Conservation (phyloP, 1,140 invertebrate species). For the Caenorhabditis briggsae region DNA sequence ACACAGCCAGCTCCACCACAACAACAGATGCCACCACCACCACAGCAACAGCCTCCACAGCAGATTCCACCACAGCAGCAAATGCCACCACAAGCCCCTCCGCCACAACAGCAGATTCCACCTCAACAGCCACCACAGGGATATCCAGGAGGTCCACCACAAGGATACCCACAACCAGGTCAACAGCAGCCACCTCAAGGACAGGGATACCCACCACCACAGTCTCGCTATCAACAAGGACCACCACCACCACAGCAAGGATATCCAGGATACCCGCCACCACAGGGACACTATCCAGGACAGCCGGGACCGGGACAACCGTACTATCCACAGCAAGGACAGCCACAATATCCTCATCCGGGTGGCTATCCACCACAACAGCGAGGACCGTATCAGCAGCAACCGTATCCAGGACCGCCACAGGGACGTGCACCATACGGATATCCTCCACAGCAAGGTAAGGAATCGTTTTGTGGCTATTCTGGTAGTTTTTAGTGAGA, state of each 20-base stretch:
- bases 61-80: slow-evolving; percentile 60
- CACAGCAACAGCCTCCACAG: slow-evolving; percentile 62
- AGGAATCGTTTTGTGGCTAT: background rate
- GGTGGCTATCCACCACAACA: slow-evolving; percentile 33
- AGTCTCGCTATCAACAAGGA: slow-evolving; percentile 5
- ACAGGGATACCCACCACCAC: slow-evolving; percentile 43
- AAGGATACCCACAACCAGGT: slow-evolving; percentile 50
- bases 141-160: slow-evolving; percentile 61
- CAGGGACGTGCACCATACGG: slow-evolving; percentile 29
- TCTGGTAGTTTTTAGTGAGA: too few relatives aligned
- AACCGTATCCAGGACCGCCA: slow-evolving; percentile 46
- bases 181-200: slow-evolving; percentile 17
- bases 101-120: background rate
- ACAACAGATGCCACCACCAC: slow-evolving; percentile 53
- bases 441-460: slow-evolving; percentile 59
- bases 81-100: slow-evolving; percentile 53
- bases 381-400: slow-evolving; percentile 24
- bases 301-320: slow-evolving; percentile 37
- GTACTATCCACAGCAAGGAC: slow-evolving; percentile 56
- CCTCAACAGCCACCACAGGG: slow-evolving; percentile 41
- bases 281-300: slow-evolving; percentile 56
- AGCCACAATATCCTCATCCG: slow-evolving; percentile 36
- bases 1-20: slow-evolving; percentile 60
- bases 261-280: slow-evolving; percentile 63
- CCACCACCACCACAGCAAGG: slow-evolving; percentile 54